phyloP scores from a whole-genome alignment of 2,113 vertebrate genomes.

The Istiophorus platypterus region DNA sequence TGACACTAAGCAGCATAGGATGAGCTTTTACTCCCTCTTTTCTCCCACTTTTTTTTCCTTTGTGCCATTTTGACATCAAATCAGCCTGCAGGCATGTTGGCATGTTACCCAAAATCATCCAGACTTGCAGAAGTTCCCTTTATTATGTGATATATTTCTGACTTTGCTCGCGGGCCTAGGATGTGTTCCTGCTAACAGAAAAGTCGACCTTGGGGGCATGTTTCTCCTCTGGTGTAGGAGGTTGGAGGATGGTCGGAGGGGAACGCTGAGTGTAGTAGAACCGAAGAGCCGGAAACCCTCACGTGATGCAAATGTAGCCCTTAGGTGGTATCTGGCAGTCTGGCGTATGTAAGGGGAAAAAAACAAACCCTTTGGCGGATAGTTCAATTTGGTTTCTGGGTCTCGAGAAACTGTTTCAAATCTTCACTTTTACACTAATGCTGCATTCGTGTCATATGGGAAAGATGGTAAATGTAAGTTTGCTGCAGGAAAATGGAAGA shows the following conservation, averaged over 20 bases:
- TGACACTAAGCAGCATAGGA: background rate
- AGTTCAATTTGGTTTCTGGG: background rate
- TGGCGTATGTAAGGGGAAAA: slow-evolving; percentile 4
- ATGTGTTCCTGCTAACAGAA: slow-evolving; percentile 33
- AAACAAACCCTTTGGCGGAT: slow-evolving; percentile 6
- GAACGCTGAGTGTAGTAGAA: background rate
- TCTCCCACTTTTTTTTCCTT: no score
- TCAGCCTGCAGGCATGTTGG: slow-evolving; percentile 12
- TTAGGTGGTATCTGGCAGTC: slow-evolving; percentile 40
- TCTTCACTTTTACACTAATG: slow-evolving; percentile 13
- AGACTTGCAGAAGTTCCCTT: background rate
- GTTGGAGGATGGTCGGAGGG: slow-evolving; percentile 11
- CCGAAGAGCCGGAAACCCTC: slow-evolving; percentile 14
- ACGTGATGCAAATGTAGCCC: slow-evolving; percentile 39
- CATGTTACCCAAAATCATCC: slow-evolving; percentile 17
- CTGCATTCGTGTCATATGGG: background rate
- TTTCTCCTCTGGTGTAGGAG: slow-evolving; percentile 31
- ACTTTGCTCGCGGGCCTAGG: background rate
- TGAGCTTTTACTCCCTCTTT: background rate
- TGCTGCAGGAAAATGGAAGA: background rate
- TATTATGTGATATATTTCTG: slow-evolving; percentile 12
- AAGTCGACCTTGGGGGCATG: background rate
- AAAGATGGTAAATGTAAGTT: background rate
- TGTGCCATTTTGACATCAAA: background rate
- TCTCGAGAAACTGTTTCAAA: background rate